Evolutionary conservation across 2,888 invertebrate species (phyloP).

Genomic region (Apotomis capreana): DNA sequence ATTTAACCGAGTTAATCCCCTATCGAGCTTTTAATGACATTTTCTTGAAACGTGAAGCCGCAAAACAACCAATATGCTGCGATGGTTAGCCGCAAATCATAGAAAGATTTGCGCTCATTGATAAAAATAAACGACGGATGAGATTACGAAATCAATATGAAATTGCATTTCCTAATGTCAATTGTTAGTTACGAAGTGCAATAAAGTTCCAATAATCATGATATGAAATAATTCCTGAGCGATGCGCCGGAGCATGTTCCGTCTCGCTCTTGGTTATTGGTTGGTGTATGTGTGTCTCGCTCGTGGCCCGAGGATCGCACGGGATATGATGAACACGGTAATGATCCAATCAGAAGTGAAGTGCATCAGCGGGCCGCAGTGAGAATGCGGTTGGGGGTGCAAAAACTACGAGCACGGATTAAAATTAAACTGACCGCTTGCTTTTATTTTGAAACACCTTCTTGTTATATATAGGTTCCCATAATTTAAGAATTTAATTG

Average conservation of each 20-base stretch:
- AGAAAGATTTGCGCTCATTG: conserved; percentile 81
- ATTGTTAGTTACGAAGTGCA: conserved; percentile 84
- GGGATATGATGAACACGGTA: conserved; percentile 84
- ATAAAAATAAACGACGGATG: conserved; percentile 79
- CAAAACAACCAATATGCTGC: conserved; percentile 72
- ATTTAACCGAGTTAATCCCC: conserved; percentile 79
- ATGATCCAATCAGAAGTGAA: conserved; percentile 84
- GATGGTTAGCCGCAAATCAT: conserved; percentile 82
- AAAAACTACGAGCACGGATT: conserved; percentile 80
- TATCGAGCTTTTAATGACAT: conserved; percentile 81
- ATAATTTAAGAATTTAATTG: conserved; percentile 29
- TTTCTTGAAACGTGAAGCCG: conserved; percentile 72
- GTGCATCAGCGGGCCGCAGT: conserved; percentile 81
- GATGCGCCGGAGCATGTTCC: conserved; percentile 66
- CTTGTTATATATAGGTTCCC: conserved; percentile 44
- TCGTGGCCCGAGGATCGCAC: conserved; percentile 77
- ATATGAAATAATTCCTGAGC: conserved; percentile 81
- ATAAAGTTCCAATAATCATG: conserved; percentile 84
- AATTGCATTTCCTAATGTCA: conserved; percentile 84
- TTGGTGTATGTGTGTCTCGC: conserved; percentile 57
- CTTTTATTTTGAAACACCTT: conserved; percentile 70
- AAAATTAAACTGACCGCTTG: conserved; percentile 79
- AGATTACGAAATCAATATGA: conserved; percentile 83
- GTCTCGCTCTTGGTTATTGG: conserved; percentile 55
- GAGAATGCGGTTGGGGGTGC: conserved; percentile 83